These are phyloP conservation scores for Poeciliopsis turrubarensis DNA, from an alignment of 2,113 vertebrate genomes.

Conservation along the genomic window DNA sequence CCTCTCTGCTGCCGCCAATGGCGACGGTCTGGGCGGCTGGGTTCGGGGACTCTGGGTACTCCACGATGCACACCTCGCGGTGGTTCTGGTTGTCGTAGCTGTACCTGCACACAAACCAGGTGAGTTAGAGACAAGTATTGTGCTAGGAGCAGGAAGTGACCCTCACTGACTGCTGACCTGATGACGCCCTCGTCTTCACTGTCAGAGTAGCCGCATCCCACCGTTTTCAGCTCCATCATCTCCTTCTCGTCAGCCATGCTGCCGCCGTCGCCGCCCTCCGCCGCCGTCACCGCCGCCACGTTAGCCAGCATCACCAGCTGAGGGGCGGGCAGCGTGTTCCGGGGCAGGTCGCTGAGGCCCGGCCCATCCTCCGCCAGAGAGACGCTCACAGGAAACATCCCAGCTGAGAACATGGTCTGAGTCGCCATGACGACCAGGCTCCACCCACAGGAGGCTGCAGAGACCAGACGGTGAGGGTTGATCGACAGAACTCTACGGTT, in stretches of 20 bases:
- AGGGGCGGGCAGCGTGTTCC: slow-evolving; percentile 87
- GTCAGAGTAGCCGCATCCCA: slow-evolving; percentile 89
- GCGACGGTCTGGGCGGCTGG: fast-evolving
- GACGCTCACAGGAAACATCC: slow-evolving; percentile 83
- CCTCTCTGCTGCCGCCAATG: neutral
- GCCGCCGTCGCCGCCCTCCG: slow-evolving; percentile 76
- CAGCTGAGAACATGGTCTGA: slow-evolving; percentile 85
- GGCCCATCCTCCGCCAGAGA: slow-evolving; percentile 82
- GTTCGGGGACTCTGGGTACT: slow-evolving; percentile 58
- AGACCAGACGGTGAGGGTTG: neutral
- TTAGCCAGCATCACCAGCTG: slow-evolving; percentile 98
- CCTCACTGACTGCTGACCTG: slow-evolving; percentile 39
- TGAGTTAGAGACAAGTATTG: slow-evolving; percentile 1
- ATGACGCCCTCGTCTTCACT: slow-evolving; percentile 88
- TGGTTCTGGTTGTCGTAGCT: slow-evolving; percentile 66
- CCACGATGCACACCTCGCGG: slow-evolving; percentile 45
- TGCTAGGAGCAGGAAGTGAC: neutral
- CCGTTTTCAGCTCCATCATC: slow-evolving; percentile 94
- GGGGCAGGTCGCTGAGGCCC: slow-evolving; percentile 84
- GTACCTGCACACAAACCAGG: slow-evolving; percentile 62
- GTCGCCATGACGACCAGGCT: slow-evolving; percentile 83
- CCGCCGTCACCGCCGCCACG: slow-evolving; percentile 86
- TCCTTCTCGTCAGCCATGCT: slow-evolving; percentile 88
- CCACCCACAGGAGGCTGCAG: slow-evolving; percentile 15
- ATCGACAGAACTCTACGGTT: neutral